phyloP scores from a whole-genome alignment of 2,113 vertebrate species.

The Probosciger aterrimus region DNA sequence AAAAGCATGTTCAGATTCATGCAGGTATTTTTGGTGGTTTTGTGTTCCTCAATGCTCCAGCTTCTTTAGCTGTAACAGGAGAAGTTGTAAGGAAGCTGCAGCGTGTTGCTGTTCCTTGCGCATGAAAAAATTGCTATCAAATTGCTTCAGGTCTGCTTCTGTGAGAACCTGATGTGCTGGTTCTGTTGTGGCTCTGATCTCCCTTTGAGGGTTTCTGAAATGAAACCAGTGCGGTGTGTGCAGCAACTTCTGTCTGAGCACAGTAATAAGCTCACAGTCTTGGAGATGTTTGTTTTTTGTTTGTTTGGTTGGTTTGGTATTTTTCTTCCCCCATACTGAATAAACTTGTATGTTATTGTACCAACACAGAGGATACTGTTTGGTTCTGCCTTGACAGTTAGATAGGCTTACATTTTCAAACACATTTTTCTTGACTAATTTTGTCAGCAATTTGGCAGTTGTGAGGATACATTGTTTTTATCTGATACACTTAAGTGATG shows the following conservation, averaged over 20 bases:
- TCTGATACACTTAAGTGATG: not conserved
- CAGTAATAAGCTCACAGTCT: not conserved
- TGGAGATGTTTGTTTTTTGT: not conserved
- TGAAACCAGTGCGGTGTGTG: constrained; percentile 53
- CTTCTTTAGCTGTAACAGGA: not conserved
- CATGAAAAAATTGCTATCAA: not conserved
- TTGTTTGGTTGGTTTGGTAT: not conserved
- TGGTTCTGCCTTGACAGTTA: not conserved
- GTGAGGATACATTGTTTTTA: not conserved
- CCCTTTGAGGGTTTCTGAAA: constrained; percentile 62
- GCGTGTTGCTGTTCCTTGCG: not conserved
- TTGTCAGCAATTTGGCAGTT: not conserved
- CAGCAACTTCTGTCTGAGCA: constrained; percentile 51
- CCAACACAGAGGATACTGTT: not conserved
- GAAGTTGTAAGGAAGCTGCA: not conserved
- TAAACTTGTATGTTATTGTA: not conserved
- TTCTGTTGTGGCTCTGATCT: constrained; percentile 22
- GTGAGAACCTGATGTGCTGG: constrained; percentile 67
- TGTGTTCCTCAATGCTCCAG: not conserved
- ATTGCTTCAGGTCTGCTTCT: not conserved
- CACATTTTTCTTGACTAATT: not conserved
- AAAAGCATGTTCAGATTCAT: not conserved
- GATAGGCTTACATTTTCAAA: not conserved
- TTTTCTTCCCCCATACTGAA: not conserved
- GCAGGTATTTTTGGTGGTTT: not conserved